Base-by-base conservation (phyloP, 2,888 invertebrate species). In the Pyrochroa serraticornis region DNA sequence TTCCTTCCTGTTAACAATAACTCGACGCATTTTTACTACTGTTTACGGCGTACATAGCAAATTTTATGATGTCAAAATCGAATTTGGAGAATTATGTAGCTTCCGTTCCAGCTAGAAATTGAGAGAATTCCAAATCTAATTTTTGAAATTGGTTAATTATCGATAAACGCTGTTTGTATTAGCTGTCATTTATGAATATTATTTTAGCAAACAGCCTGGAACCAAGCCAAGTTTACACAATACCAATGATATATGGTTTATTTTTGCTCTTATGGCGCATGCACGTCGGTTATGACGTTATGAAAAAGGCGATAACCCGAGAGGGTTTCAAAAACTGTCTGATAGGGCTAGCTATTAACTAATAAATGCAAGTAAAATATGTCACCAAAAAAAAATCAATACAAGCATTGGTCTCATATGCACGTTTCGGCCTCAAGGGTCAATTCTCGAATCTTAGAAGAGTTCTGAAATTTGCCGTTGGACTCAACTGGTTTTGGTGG, bases 201-300 rank as follows among this genome's bases (percentile, higher is more conserved):
- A 52, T 58, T 58, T 52, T 33, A 46, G 57, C 32, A 36, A 51
- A 57, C 31, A 34, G 31, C 8, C 32, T 52, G 58, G 58, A 33
- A 8, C 6, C 6, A 2, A 22, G 51, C 58, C 58, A 58, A 31
- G 22, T 41, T 46, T 51, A 36, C 33, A 51, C 45, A 52, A 52
- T 50, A 41, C 51, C 34, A 46, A 47, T 44, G 43, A 54, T 22
- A 37, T 49, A 36, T 57, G 50, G 14, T 22, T 37, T 35, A 55
- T 48, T 57, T 52, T 52, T 31, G 38, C 34, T 22, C 34, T 34
- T 33, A 38, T 48, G 7, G 30, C 13, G 42, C 38, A 42, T 51
- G 38, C 44, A 49, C 49, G 56, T 44, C 39, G 12, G 45, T 45
- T 22, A 35, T 54, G 45, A 56, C 39, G 33, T 3, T 14, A 37